phyloP scores from a whole-genome alignment of 2,113 vertebrate genomes.

The Brachypodius melanocephalos region DNA sequence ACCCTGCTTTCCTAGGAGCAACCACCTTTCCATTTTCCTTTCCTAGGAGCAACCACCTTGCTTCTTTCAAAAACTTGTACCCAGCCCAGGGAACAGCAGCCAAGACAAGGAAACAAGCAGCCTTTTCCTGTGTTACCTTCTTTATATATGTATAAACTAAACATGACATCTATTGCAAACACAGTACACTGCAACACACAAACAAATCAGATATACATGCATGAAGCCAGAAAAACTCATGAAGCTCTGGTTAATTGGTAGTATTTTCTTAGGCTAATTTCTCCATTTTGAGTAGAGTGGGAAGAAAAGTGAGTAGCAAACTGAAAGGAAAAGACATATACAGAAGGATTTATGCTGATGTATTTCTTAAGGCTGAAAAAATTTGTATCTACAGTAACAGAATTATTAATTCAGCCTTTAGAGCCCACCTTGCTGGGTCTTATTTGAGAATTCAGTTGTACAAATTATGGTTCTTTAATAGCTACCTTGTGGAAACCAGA shows the following conservation, averaged over 20 bases:
- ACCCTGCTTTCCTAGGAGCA: neutral
- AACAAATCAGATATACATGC: neutral
- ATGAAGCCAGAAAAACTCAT: neutral
- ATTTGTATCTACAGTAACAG: neutral
- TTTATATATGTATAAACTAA: neutral
- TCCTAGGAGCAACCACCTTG: neutral
- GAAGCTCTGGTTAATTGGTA: neutral
- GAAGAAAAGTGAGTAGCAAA: neutral
- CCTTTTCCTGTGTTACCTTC: neutral
- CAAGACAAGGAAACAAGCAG: neutral
- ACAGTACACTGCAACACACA: neutral
- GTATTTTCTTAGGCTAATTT: neutral
- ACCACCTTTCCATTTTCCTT: neutral
- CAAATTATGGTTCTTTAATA: slow-evolving; percentile 57
- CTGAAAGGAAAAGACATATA: neutral
- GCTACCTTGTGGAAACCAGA: slow-evolving; percentile 53
- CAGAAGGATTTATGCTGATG: neutral
- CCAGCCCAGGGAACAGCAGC: neutral
- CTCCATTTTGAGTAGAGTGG: neutral
- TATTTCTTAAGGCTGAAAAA: slow-evolving; percentile 8
- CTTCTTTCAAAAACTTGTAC: neutral
- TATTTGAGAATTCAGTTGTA: slow-evolving; percentile 34
- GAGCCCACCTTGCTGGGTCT: slow-evolving; percentile 29
- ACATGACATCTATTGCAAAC: neutral
- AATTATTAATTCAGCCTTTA: slow-evolving; percentile 43